Conservation (phyloP, 2,113 vertebrate species). For the Cyanoliseus patagonus region DNA sequence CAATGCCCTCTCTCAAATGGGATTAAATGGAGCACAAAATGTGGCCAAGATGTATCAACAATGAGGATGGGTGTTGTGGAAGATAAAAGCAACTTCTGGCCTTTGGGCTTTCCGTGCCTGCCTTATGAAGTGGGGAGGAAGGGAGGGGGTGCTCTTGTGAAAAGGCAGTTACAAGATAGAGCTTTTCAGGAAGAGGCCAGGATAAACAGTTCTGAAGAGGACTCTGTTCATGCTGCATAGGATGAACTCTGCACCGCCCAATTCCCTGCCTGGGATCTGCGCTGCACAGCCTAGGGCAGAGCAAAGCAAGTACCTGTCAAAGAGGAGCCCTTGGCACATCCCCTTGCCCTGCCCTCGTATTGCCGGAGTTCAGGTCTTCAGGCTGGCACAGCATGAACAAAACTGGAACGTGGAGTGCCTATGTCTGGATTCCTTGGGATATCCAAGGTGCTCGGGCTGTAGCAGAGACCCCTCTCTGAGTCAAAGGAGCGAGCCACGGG, state of each 20-base stretch:
- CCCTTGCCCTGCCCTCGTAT: fast-evolving
- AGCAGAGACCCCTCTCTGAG: not conserved
- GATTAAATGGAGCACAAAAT: constrained; percentile 64
- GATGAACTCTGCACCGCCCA: not conserved
- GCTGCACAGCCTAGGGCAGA: not conserved
- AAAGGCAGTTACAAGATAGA: not conserved
- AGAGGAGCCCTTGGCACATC: not conserved
- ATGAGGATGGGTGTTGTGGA: not conserved
- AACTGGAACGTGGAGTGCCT: not conserved
- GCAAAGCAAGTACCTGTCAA: not conserved
- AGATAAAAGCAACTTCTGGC: not conserved
- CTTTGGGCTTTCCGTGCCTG: not conserved
- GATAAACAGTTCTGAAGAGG: not conserved
- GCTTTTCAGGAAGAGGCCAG: not conserved
- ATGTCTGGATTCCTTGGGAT: not conserved
- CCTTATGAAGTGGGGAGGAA: not conserved
- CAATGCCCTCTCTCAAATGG: constrained; percentile 29
- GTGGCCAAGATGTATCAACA: not conserved
- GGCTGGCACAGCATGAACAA: not conserved
- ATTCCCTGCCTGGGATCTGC: not conserved
- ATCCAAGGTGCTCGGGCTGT: not conserved
- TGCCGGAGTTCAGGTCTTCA: not conserved
- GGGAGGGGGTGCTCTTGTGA: not conserved
- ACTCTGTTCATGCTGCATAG: not conserved
- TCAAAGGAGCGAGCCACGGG: not conserved